Conservation (phyloP, 2,888 invertebrate species). For the Adelognathus sp. region DNA sequence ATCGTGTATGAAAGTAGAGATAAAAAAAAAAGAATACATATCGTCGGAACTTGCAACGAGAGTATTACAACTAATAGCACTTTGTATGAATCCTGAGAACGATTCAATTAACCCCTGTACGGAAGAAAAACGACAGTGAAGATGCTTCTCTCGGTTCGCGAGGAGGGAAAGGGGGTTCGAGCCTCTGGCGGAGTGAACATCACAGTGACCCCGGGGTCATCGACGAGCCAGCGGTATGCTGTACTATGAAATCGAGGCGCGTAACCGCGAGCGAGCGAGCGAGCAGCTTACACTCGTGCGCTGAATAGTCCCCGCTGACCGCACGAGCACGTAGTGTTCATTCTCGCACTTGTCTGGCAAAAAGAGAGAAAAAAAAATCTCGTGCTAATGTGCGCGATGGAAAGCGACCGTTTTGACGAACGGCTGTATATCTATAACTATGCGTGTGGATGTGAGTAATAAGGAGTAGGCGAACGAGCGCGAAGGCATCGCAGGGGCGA, state of each 20-base stretch:
- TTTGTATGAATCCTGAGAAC: conserved; percentile 8
- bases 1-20: neutral
- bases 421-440: neutral
- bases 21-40: neutral
- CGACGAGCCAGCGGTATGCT: conserved; percentile 2
- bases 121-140: conserved; percentile 29
- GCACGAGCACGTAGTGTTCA: neutral
- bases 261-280: conserved; percentile 12
- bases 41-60: neutral
- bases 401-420: conserved; percentile 37
- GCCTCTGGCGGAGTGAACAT: conserved; percentile 4
- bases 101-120: conserved; percentile 25
- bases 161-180: neutral
- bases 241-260: conserved; percentile 14
- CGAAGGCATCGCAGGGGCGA: too few species aligned
- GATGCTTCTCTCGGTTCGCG: neutral
- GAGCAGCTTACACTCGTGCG: neutral
- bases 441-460: neutral
- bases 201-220: conserved; percentile 16
- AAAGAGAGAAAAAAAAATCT: neutral
- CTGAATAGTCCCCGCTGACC: neutral
- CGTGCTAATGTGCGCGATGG: conserved; percentile 6
- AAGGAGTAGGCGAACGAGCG: conserved; percentile 7
- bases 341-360: conserved; percentile 12
- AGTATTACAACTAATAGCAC: neutral